Evolutionary conservation across 2,888 invertebrate genomes (phyloP).

Genomic region (Odontothrips loti): DNA sequence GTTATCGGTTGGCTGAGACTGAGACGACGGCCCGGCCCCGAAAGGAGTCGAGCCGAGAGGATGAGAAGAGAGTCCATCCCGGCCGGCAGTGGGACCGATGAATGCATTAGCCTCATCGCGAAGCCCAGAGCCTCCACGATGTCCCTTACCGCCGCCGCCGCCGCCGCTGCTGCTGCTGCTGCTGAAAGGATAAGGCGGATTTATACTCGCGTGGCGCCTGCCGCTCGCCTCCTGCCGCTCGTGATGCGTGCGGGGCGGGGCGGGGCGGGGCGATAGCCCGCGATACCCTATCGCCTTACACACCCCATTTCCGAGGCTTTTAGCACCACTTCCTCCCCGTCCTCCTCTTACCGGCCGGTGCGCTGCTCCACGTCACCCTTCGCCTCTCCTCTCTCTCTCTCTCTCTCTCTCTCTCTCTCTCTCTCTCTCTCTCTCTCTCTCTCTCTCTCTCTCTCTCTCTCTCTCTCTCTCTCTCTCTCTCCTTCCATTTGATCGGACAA

Average conservation of each 20-base stretch:
- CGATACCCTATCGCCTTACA: slow-evolving; percentile 20
- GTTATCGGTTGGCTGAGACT: background rate
- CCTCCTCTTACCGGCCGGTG: background rate
- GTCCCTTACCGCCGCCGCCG: too few species aligned
- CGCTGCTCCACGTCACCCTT: background rate
- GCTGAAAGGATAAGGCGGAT: background rate
- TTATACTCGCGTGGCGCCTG: slow-evolving; percentile 12
- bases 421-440: background rate
- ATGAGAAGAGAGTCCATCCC: too few species aligned
- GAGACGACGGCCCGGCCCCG: background rate
- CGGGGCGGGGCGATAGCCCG: background rate
- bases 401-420: background rate
- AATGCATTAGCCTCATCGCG: background rate
- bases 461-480: background rate
- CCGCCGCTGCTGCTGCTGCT: too few species aligned
- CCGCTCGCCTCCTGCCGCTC: background rate
- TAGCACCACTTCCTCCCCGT: slow-evolving; percentile 11
- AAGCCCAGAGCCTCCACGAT: background rate
- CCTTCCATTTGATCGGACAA: background rate
- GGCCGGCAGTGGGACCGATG: background rate
- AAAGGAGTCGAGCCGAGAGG: background rate
- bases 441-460: background rate
- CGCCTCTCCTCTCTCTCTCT: background rate
- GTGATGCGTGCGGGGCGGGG: background rate
- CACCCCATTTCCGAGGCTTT: slow-evolving; percentile 25